Evolutionary conservation across 1,140 invertebrate genomes (phyloP), one percentile per base, ranked within the genome.

Genomic region (Drosophila micromelanica): DNA sequence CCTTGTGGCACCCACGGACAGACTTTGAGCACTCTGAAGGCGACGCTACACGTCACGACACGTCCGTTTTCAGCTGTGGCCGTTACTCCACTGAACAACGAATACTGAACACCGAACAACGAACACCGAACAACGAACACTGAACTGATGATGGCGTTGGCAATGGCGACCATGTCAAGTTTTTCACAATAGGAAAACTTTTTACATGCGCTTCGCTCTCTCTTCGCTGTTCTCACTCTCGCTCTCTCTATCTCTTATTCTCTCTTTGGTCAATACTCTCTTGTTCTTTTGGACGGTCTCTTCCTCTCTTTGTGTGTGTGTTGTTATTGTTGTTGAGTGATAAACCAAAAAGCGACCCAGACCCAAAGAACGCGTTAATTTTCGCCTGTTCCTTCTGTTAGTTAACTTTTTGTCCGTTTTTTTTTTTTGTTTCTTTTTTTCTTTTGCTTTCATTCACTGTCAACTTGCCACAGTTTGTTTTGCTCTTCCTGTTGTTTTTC

Each of bases 11-110:
- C 45, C 23, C 45, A 23, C 45, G 45, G 45, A 46, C 45, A 43
- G 12, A 56, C 38, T 23, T 70, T 11, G 56, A 42, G 38, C 46
- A 51, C 27, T 35, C 30, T 42, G 49, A 49, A 56, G 49, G 43
- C 71, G 56, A 43, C 42, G 40, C 74, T 42, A 48, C 62, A 70
- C 55, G 54, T 61, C 65, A 56, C 72, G 65, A 89, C 71, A 90
- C 87, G 80, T 78, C 77, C 86, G 82, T 73, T 78, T 80, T 68
- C 81, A 76, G 68, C 86, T 86, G 86, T 90, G 87, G 81, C 77
- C 69, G 80, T 81, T 85, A 76, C 80, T 85, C 80, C 80, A 85
- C 80, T 85, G 74, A 82, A 55, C 42, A 52, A 54, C 7, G 35
- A 23, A 51, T 46, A 49, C 45, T 12, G 45, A 51, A 62, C 46